Conservation (phyloP, 2,888 invertebrate species). For the Eueremaeus valkanovi region DNA sequence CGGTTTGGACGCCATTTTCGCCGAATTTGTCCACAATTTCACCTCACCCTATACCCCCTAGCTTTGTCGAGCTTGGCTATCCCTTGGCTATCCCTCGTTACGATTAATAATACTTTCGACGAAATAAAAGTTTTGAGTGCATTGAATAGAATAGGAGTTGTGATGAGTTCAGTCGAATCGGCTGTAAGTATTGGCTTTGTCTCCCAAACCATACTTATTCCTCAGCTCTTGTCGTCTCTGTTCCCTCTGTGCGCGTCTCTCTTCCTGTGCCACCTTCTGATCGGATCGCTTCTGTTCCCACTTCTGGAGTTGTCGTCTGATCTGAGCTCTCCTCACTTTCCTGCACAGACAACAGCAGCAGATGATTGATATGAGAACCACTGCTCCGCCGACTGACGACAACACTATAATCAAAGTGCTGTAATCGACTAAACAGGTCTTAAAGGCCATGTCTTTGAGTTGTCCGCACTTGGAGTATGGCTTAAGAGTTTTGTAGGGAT, state of each 20-base stretch:
- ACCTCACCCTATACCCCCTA: no score
- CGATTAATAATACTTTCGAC: background rate
- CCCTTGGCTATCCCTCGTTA: no score
- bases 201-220: background rate
- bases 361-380: conserved; percentile 15
- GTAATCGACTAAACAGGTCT: conserved; percentile 22
- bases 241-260: background rate
- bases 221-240: background rate
- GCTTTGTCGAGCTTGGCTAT: no score
- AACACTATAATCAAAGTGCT: conserved; percentile 34
- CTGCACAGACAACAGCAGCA: conserved; percentile 20
- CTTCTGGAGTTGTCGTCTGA: background rate
- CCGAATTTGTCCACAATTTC: no score
- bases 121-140: no score
- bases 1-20: no score
- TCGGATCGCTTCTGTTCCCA: conserved; percentile 5
- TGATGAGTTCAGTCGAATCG: background rate
- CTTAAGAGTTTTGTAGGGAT: background rate
- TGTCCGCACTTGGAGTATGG: background rate
- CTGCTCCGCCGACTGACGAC: conserved; percentile 21
- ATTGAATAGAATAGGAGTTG: background rate
- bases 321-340: conserved; percentile 26
- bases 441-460: conserved; percentile 16
- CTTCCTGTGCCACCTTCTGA: background rate
- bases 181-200: background rate